These are phyloP conservation scores for Heliothis virescens DNA, from an alignment of 1,140 invertebrate species.

Conservation along the genomic window DNA sequence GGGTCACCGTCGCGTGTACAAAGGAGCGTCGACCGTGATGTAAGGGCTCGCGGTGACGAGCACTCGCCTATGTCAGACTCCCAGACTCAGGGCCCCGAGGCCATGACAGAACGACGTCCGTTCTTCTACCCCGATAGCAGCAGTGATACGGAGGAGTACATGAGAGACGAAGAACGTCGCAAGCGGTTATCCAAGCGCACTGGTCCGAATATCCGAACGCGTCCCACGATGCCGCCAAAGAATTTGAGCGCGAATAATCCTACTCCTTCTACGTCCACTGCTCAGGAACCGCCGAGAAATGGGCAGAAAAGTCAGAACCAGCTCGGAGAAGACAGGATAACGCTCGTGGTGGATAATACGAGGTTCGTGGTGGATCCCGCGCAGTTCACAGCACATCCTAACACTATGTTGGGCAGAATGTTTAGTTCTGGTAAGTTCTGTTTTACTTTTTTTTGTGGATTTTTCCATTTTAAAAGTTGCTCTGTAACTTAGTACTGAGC, in stretches of 20 bases:
- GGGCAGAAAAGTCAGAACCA: constrained; percentile 72
- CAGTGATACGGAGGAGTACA: constrained; percentile 81
- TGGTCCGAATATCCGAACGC: constrained; percentile 62
- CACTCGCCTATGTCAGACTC: constrained; percentile 78
- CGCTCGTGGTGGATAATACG: constrained; percentile 97
- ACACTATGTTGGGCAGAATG: constrained; percentile 98
- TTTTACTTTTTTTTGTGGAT: constrained; percentile 33
- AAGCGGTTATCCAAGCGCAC: constrained; percentile 80
- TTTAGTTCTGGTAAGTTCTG: constrained; percentile 92
- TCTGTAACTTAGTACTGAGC: too few relatives aligned
- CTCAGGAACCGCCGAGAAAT: constrained; percentile 71
- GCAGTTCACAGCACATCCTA: constrained; percentile 95
- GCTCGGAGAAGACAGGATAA: constrained; percentile 92
- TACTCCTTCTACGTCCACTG: constrained; percentile 73
- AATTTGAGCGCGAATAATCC: constrained; percentile 67
- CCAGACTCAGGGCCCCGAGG: constrained; percentile 74
- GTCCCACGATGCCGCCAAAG: constrained; percentile 71
- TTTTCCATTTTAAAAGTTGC: too few relatives aligned
- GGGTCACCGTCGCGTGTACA: constrained; percentile 46
- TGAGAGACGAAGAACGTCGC: constrained; percentile 75
- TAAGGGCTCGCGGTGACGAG: constrained; percentile 74
- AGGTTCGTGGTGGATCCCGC: constrained; percentile 96
- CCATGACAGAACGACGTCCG: constrained; percentile 77
- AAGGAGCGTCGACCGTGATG: constrained; percentile 72
- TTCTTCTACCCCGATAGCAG: constrained; percentile 81